Evolutionary conservation across 1,140 invertebrate species (phyloP).

Genomic region (Temnothorax longispinosus): DNA sequence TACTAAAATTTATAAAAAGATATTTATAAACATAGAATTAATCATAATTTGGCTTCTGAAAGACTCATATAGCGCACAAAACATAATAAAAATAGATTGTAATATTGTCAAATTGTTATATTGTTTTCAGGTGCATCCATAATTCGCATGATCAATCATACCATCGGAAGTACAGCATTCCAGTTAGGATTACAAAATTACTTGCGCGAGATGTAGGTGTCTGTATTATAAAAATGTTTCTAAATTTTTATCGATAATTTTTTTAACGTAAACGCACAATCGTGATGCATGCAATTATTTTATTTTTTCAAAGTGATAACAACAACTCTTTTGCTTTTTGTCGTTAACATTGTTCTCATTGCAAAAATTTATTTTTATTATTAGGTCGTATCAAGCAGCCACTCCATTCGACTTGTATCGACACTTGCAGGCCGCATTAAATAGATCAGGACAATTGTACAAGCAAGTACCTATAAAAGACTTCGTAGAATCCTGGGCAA

Average conservation of each 20-base stretch:
- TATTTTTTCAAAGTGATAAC: neutral
- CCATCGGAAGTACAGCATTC: constrained; percentile 89
- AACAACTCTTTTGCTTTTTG: neutral
- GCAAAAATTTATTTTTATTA: constrained; percentile 4
- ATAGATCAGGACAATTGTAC: constrained; percentile 57
- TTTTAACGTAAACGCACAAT: neutral
- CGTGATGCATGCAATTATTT: neutral
- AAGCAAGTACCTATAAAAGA: constrained; percentile 66
- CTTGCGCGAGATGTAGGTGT: constrained; percentile 85
- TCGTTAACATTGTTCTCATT: neutral
- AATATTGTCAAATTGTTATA: neutral
- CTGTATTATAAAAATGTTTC: neutral
- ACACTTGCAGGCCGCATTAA: constrained; percentile 86
- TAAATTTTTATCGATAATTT: neutral
- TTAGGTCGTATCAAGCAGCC: constrained; percentile 81
- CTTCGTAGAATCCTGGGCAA: constrained; percentile 81
- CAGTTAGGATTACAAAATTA: constrained; percentile 87
- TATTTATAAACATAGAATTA: no score
- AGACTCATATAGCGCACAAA: neutral
- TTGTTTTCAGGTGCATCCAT: constrained; percentile 87
- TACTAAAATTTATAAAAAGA: neutral
- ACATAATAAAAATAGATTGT: neutral
- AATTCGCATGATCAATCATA: constrained; percentile 91
- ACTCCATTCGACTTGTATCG: constrained; percentile 90
- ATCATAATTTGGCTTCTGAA: neutral